Base-by-base conservation (phyloP, 2,888 invertebrate species). In the Ectropis crepuscularia region DNA sequence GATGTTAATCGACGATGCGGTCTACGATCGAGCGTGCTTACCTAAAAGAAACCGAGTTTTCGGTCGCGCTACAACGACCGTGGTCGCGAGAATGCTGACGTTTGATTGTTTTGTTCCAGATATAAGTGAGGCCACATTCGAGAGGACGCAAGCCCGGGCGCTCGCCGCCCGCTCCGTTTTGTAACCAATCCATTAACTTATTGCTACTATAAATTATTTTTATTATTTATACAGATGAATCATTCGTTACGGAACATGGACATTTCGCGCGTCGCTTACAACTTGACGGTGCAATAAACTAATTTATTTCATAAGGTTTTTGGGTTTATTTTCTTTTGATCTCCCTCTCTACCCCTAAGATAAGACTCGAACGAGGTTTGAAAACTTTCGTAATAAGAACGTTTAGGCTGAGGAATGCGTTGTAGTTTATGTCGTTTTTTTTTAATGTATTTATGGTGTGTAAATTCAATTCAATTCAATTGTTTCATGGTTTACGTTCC, bases 201-300 rank as follows among this genome's bases (percentile, higher is more conserved):
- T 88, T 86, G 83, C 84, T 88, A 88, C 83, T 88, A 89, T 90
- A 92, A 92, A 90, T 91, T 92, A 92, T 92, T 92, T 92, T 92
- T 92, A 92, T 89, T 92, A 91, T 92, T 91, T 92, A 89, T 90
- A 92, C 89, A 87, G 88, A 88, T 88, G 85, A 87, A 84, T 82
- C 85, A 82, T 79, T 85, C 82, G 87, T 88, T 87, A 88, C 85
- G 87, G 85, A 86, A 88, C 86, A 87, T 80, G 85, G 77, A 84
- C 81, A 75, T 43, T 74, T 79, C 68, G 65, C 76, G 76, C 87
- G 88, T 88, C 88, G 75, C 70, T 71, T 73, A 86, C 87, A 91
- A 42, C 90, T 57, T 85, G 89, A 85, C 88, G 86, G 81, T 74
- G 81, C 87, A 92, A 91, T 92, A 92, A 92, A 92, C 92, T 92